A percentile compares a stretch with the other conserved stretches of the same genome.
Conservation (phyloP, 2,888 invertebrate species). For the Hoplodrina blanda region DNA sequence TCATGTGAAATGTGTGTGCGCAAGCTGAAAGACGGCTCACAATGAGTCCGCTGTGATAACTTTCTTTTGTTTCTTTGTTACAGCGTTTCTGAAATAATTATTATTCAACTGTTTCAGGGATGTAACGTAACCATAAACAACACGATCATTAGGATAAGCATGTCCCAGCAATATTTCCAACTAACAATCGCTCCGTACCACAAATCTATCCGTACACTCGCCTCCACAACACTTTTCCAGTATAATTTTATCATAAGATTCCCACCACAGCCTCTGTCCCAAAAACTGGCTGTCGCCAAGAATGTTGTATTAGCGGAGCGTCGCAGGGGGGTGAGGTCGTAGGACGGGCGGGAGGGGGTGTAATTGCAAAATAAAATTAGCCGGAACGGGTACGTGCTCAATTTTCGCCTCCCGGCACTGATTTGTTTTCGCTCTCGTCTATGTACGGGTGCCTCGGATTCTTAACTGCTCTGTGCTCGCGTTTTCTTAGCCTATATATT, state of each 20-base stretch:
- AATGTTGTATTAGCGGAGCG: conserved; percentile 87
- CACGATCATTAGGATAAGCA: not conserved
- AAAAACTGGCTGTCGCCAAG: conserved; percentile 85
- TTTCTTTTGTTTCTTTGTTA: not conserved
- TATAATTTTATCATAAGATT: conserved; percentile 60
- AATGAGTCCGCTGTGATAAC: not conserved
- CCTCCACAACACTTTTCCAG: conserved; percentile 53
- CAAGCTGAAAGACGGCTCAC: not conserved
- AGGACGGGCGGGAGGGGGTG: conserved; percentile 77
- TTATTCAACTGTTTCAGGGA: not conserved
- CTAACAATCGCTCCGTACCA: conserved; percentile 9
- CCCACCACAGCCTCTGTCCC: conserved; percentile 72
- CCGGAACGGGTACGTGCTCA: conserved; percentile 91
- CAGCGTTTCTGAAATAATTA: not conserved
- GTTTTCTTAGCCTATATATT: conserved; percentile 89
- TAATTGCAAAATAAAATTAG: conserved; percentile 91
- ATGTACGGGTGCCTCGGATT: conserved; percentile 76
- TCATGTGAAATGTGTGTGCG: not conserved
- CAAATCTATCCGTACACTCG: conserved; percentile 43
- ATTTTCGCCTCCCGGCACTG: conserved; percentile 90
- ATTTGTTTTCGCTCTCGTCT: conserved; percentile 89
- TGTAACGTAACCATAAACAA: not conserved
- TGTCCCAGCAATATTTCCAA: conserved; percentile 1
- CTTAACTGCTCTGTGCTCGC: conserved; percentile 75
- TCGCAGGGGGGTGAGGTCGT: conserved; percentile 66